Evolutionary conservation across 2,113 vertebrate species (phyloP).

Genomic region (Dicaeum eximium): DNA sequence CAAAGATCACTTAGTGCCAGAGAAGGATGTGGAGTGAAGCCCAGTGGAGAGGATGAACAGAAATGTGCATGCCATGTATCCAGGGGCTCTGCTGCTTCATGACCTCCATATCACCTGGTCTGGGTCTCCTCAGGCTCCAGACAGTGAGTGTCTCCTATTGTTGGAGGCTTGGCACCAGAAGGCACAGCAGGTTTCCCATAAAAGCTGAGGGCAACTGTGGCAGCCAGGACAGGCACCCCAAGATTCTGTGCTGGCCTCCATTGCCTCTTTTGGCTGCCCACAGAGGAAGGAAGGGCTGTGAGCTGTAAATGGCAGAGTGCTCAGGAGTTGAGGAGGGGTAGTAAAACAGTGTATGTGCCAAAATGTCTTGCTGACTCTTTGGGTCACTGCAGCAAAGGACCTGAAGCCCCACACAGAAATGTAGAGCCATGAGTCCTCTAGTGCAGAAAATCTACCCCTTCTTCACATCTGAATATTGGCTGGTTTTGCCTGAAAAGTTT

Average conservation of each 20-base stretch:
- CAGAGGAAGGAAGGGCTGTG: neutral
- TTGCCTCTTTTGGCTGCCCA: neutral
- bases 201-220: neutral
- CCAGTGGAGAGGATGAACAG: neutral
- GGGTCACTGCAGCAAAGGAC: neutral
- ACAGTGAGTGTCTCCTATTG: neutral
- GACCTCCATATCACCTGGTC: neutral
- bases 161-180: neutral
- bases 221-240: neutral
- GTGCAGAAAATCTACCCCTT: neutral
- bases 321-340: neutral
- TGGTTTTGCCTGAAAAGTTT: neutral
- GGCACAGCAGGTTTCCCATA: neutral
- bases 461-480: neutral
- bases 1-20: neutral
- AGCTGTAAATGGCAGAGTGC: neutral
- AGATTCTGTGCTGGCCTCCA: neutral
- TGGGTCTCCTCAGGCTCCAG: neutral
- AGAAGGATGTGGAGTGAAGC: neutral
- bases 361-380: neutral
- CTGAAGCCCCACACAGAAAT: neutral
- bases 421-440: neutral
- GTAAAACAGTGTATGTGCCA: neutral
- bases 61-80: rapidly evolving
- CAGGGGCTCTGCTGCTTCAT: neutral